Evolutionary conservation across 2,797 vertebrate species (phyloP), one percentile per base, ranked within the genome.

Genomic region (Semotilus atromaculatus): DNA sequence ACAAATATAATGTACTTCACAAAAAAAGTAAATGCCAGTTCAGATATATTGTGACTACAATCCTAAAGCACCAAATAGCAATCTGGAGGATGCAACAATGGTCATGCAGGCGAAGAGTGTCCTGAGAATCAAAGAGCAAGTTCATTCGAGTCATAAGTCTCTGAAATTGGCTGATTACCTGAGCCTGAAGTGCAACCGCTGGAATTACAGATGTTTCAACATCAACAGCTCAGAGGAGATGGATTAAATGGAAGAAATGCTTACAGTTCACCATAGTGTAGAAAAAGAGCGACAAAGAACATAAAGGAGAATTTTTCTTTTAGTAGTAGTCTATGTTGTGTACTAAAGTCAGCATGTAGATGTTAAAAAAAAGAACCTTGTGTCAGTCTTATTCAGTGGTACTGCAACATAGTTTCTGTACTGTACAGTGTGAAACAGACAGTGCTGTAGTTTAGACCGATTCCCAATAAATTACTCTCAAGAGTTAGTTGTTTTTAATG

Each of bases 241-340:
- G 55, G 23, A 60, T 77, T 21, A 82, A 73, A 23, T 18, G 26
- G 19, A 81, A 72, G 51, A 73, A 73, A 45, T 48, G 19, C 14
- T 72, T 72, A 45, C 2, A 40, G 8, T 45, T 43, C 36, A 43
- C 7, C 1, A 5, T 23, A 71, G 51, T 29, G 38, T 70, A 80
- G 85, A 89, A 88, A 81, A 53, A 85, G 78, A 80, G 36, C 45
- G 77, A 76, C 88, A 76, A 43, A 53, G 45, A 26, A 62, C 18
- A 82, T 23, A 34, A 45, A 67, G 34, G 1, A 7, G 31, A 36
- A 31, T 38, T 14, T 68, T 53, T 36, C 55, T 38, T 26, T 9
- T 77, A 38, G 23, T 77, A n/a, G 21, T 40, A 38, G 34, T 55
- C 14, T 40, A 48, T 36, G 31, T 16, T 75, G 48, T 36, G 23